Conservation (phyloP, 1,140 invertebrate genomes). For the Euura lappo region DNA sequence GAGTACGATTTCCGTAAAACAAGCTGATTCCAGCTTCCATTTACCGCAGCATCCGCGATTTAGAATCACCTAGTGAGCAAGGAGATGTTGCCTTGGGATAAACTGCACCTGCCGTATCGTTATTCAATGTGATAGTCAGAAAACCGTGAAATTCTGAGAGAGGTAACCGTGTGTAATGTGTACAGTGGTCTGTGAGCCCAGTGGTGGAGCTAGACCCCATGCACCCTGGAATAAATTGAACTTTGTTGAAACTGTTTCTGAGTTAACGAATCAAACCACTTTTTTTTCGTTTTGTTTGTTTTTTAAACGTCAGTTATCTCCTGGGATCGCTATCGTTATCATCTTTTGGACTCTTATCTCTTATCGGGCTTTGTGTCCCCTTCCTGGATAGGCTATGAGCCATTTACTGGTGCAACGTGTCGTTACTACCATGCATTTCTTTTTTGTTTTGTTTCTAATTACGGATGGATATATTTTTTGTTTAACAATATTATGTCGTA, state of each 20-base stretch:
- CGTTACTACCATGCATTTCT: neutral
- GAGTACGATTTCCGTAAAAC: too few species aligned
- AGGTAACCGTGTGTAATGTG: neutral
- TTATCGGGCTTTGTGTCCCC: neutral
- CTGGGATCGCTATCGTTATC: neutral
- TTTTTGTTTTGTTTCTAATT: neutral
- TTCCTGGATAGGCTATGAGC: neutral
- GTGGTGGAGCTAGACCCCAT: neutral
- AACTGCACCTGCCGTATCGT: neutral
- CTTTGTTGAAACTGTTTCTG: neutral
- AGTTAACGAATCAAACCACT: neutral
- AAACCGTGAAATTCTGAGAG: neutral
- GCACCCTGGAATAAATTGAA: neutral
- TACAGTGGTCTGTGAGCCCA: neutral
- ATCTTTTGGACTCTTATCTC: neutral
- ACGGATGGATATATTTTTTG: neutral
- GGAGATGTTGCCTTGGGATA: neutral
- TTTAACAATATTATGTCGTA: conserved; percentile 45
- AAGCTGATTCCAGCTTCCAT: neutral
- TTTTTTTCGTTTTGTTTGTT: neutral
- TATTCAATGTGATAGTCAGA: neutral
- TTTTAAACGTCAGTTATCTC: neutral
- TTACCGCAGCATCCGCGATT: neutral
- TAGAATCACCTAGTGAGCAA: neutral
- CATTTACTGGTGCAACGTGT: neutral